phyloP scores from a whole-genome alignment of 2,113 vertebrate species.

The human (Homo sapiens) region GRCh38 chr1:11365501-11366000 shows the following conservation, averaged over 20 bases:
- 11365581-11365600: too few relatives aligned
- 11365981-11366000: neutral
- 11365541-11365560: too few relatives aligned
- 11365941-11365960: neutral
- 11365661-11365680: neutral
- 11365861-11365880: neutral
- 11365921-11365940: neutral
- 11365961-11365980: neutral
- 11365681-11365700: neutral
- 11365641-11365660: neutral
- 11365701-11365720: too few relatives aligned
- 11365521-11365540: too few relatives aligned
- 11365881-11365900: neutral
- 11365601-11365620: neutral
- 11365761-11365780: neutral
- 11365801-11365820: neutral
- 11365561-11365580: too few relatives aligned
- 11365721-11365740: neutral
- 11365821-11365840: neutral
- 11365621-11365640: neutral
- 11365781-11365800: neutral
- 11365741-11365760: neutral
- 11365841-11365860: neutral
- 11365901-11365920: neutral
- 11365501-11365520: too few relatives aligned